Evolutionary conservation across 2,888 invertebrate genomes (phyloP).

Genomic region (Nowickia ferox): DNA sequence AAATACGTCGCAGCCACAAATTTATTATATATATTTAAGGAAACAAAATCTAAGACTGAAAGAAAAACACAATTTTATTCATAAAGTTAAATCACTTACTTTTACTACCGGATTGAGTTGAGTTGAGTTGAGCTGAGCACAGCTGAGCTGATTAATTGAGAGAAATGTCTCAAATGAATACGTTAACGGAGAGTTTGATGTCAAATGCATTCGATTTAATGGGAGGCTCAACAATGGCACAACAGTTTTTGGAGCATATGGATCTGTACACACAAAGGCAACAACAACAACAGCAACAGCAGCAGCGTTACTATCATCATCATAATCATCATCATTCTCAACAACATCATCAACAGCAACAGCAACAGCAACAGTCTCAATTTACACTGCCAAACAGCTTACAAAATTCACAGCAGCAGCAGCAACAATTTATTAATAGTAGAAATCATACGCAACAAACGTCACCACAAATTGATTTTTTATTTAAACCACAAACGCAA

Average conservation of each 20-base stretch:
- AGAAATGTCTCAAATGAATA: slow-evolving; percentile 69
- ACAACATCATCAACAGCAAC: slow-evolving; percentile 70
- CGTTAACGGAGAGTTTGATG: slow-evolving; percentile 76
- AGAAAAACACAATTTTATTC: slow-evolving; percentile 28
- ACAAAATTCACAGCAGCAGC: slow-evolving; percentile 49
- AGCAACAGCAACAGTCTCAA: slow-evolving; percentile 69
- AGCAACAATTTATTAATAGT: slow-evolving; percentile 58
- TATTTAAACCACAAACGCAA: slow-evolving; percentile 52
- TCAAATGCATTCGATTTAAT: slow-evolving; percentile 76
- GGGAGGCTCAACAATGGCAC: slow-evolving; percentile 74
- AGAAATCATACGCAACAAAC: slow-evolving; percentile 36
- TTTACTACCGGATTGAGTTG: slow-evolving; percentile 3
- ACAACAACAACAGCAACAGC: slow-evolving; percentile 73
- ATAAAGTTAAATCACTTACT: neutral
- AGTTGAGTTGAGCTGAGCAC: neutral
- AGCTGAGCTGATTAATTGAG: neutral
- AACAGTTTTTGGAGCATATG: slow-evolving; percentile 78
- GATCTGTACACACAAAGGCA: slow-evolving; percentile 77
- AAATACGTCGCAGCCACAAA: slow-evolving; percentile 52
- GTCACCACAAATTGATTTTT: slow-evolving; percentile 57
- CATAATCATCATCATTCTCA: slow-evolving; percentile 40
- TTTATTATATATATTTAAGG: slow-evolving; percentile 18
- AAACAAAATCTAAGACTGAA: slow-evolving; percentile 57
- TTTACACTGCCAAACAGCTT: slow-evolving; percentile 70
- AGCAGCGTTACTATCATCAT: slow-evolving; percentile 63